A percentile compares a stretch with the other conserved stretches of the same genome.
These are phyloP conservation scores for Palythoa heliodiscus DNA, from an alignment of 92 coral and sea anemone genomes.

Conservation along the genomic window DNA sequence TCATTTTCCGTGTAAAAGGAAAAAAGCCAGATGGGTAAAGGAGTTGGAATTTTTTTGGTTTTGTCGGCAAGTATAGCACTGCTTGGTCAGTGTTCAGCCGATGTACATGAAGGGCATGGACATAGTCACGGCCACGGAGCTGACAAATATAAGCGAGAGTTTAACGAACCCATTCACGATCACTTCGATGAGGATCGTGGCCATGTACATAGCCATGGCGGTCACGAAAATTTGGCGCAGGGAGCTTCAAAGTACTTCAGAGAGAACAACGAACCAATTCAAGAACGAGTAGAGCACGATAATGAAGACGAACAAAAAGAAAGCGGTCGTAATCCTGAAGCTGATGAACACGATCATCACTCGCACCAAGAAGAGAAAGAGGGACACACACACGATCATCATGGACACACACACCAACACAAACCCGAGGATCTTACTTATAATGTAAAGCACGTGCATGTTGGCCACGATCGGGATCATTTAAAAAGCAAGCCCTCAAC, in stretches of 20 bases:
- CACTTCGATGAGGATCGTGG: constrained; percentile 52
- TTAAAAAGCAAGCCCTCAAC: constrained; percentile 48
- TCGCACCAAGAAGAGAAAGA: not conserved
- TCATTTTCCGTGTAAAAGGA: not conserved
- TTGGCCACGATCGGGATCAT: constrained; percentile 49
- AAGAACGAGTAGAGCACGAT: not conserved
- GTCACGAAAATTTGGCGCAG: constrained; percentile 20
- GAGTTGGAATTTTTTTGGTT: constrained; percentile 30
- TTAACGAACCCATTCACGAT: constrained; percentile 33
- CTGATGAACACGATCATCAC: not conserved
- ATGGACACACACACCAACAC: constrained; percentile 59
- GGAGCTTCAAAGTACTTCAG: constrained; percentile 34
- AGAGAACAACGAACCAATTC: constrained; percentile 21
- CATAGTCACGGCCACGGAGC: constrained; percentile 55
- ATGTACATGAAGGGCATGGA: constrained; percentile 54
- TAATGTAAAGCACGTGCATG: constrained; percentile 38
- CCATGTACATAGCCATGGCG: constrained; percentile 53
- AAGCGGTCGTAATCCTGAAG: not conserved
- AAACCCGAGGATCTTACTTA: constrained; percentile 47
- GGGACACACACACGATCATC: constrained; percentile 40
- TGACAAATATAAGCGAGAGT: constrained; percentile 47
- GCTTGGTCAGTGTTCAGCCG: constrained; percentile 28
- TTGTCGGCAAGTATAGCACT: constrained; percentile 41
- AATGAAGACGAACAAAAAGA: not conserved
- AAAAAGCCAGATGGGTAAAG: not conserved